These are phyloP conservation scores for Stegophylla sp. DNA, from an alignment of 2,888 invertebrate species.

Conservation along the genomic window DNA sequence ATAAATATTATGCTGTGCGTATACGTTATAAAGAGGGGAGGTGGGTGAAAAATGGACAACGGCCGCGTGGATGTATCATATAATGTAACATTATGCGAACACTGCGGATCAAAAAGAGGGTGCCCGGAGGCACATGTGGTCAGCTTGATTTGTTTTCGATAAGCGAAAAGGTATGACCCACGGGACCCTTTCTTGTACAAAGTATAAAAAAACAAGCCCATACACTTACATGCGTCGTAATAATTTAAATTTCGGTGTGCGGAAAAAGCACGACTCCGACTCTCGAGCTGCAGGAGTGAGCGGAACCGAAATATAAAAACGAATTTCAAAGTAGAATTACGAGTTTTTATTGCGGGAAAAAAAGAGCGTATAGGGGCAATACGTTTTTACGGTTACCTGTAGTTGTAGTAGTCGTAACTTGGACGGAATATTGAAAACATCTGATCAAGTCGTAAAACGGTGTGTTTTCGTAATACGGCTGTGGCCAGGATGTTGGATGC, in stretches of 20 bases:
- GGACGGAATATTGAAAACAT: slow-evolving; percentile 55
- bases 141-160: slow-evolving; percentile 63
- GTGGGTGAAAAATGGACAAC: slow-evolving; percentile 47
- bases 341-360: slow-evolving; percentile 40
- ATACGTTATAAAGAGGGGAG: neutral
- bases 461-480: slow-evolving; percentile 37
- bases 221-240: slow-evolving; percentile 47
- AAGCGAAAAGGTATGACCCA: slow-evolving; percentile 62
- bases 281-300: too few species aligned
- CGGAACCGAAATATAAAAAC: slow-evolving; percentile 25
- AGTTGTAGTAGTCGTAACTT: slow-evolving; percentile 54
- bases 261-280: slow-evolving; percentile 19
- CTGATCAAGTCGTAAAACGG: slow-evolving; percentile 57
- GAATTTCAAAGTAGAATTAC: slow-evolving; percentile 49
- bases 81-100: slow-evolving; percentile 49
- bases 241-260: slow-evolving; percentile 55
- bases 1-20: slow-evolving; percentile 15
- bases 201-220: slow-evolving; percentile 40
- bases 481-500: slow-evolving; percentile 35
- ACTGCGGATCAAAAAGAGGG: slow-evolving; percentile 52
- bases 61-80: slow-evolving; percentile 34
- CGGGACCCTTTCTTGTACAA: slow-evolving; percentile 56
- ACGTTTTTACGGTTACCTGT: slow-evolving; percentile 57
- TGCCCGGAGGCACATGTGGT: slow-evolving; percentile 61
- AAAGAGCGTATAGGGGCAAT: slow-evolving; percentile 23